phyloP scores from a whole-genome alignment of 2,888 invertebrate species.

The Caenorhabditis doughertyi region DNA sequence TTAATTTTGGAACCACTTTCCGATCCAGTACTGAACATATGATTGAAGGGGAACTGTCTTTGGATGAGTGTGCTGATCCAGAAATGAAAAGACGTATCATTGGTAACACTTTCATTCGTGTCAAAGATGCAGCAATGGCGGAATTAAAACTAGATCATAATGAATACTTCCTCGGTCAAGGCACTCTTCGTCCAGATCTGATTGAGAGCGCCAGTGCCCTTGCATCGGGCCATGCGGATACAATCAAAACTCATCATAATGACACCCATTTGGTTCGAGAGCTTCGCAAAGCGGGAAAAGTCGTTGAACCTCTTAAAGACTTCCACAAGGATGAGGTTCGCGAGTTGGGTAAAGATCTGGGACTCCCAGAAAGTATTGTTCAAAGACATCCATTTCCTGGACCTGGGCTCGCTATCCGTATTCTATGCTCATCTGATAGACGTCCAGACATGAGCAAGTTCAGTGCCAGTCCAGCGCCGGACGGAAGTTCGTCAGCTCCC shows the following conservation, averaged over 20 bases:
- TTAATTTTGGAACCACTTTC: conserved; percentile 76
- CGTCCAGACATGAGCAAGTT: conserved; percentile 30
- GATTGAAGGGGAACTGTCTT: conserved; percentile 45
- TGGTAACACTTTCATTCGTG: conserved; percentile 96
- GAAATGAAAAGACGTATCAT: conserved; percentile 99
- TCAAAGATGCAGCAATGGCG: conserved; percentile 82
- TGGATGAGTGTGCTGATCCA: conserved; percentile 86
- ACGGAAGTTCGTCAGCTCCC: background rate
- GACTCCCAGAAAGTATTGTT: conserved; percentile 91
- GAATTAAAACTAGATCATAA: conserved; percentile 92
- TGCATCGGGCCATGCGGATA: conserved; percentile 91
- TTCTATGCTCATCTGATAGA: conserved; percentile 90
- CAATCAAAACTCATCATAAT: conserved; percentile 99
- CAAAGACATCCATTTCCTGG: conserved; percentile 97
- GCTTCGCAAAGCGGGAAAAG: conserved; percentile 88
- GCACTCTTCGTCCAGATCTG: conserved; percentile 96
- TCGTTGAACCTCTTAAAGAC: conserved; percentile 97
- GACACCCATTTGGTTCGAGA: conserved; percentile 95
- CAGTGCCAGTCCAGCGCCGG: background rate
- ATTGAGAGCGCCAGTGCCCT: conserved; percentile 93
- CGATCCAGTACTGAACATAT: conserved; percentile 68
- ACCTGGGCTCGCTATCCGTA: conserved; percentile 96
- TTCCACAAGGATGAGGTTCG: conserved; percentile 99
- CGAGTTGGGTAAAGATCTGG: conserved; percentile 91
- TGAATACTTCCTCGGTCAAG: conserved; percentile 83